These are phyloP conservation scores for Clanis bilineata DNA, from an alignment of 2,888 invertebrate species.

Conservation along the genomic window DNA sequence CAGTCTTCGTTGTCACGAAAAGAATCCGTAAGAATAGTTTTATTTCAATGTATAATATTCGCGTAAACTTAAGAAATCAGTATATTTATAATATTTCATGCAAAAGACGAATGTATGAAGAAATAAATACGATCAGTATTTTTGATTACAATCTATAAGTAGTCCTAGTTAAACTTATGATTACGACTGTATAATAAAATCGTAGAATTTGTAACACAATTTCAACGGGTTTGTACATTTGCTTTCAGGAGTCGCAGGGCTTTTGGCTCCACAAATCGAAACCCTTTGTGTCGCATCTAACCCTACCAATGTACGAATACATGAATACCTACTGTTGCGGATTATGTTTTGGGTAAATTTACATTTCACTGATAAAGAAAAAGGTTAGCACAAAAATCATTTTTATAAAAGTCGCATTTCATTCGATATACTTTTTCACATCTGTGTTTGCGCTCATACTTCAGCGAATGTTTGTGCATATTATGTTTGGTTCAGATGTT, in stretches of 20 bases:
- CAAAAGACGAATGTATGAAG: too few relatives aligned
- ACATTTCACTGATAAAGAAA: constrained; percentile 26
- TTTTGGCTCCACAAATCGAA: constrained; percentile 3
- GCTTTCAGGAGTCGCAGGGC: neutral
- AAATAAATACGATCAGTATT: neutral
- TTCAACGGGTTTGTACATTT: neutral
- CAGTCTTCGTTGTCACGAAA: too few relatives aligned
- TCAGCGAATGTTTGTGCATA: neutral
- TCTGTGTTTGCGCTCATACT: neutral
- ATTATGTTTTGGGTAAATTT: constrained; percentile 32
- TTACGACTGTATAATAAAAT: neutral
- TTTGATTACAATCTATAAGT: neutral
- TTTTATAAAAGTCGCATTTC: constrained; percentile 3
- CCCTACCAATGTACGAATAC: constrained; percentile 18
- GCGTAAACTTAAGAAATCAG: too few relatives aligned
- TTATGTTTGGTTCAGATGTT: too few relatives aligned
- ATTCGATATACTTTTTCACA: constrained; percentile 1
- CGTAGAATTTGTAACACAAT: neutral
- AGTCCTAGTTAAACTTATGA: neutral
- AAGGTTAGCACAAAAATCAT: constrained; percentile 22
- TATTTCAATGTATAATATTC: too few relatives aligned
- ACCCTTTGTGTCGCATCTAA: constrained; percentile 4
- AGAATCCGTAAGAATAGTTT: too few relatives aligned
- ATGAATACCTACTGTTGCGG: constrained; percentile 22
- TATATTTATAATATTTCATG: too few relatives aligned